A percentile compares a stretch with the other conserved stretches of the same genome.
phyloP scores from a whole-genome alignment of 2,888 invertebrate species.

The Temnothorax rugatulus region DNA sequence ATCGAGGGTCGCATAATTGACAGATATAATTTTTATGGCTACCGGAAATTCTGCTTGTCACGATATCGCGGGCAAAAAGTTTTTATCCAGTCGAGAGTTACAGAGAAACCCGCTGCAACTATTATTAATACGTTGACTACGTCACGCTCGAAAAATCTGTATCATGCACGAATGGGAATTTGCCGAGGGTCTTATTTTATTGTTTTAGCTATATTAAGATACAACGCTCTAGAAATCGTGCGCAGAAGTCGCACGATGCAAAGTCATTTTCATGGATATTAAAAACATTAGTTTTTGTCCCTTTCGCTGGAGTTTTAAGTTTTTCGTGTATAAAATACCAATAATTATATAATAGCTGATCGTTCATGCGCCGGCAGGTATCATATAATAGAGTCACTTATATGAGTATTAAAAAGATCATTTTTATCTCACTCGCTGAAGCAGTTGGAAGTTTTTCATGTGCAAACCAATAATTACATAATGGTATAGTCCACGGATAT shows the following conservation, averaged over 20 bases:
- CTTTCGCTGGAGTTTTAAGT: background rate
- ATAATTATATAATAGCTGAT: background rate
- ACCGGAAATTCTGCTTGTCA: conserved; percentile 22
- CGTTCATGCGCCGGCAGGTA: background rate
- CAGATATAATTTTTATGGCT: conserved; percentile 9
- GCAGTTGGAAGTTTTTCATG: conserved; percentile 6
- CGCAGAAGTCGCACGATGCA: conserved; percentile 16
- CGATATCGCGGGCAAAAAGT: conserved; percentile 18
- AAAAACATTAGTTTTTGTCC: background rate
- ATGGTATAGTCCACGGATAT: background rate
- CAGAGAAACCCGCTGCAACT: conserved; percentile 6
- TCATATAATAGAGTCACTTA: conserved; percentile 8
- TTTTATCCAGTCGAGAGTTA: conserved; percentile 31
- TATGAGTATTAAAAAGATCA: background rate
- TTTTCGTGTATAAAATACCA: background rate
- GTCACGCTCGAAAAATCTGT: conserved; percentile 41
- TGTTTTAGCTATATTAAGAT: conserved; percentile 21
- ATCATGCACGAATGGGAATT: conserved; percentile 50
- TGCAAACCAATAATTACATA: background rate
- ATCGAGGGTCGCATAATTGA: background rate
- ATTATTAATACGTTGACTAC: conserved; percentile 44
- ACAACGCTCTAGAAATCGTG: conserved; percentile 13
- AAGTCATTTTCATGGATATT: conserved; percentile 6
- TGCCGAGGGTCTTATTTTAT: conserved; percentile 17
- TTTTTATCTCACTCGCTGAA: conserved; percentile 11